A percentile compares a stretch with the other conserved stretches of the same genome.
These are phyloP conservation scores for Diaphora mendica DNA, from an alignment of 2,888 invertebrate species.

Conservation along the genomic window DNA sequence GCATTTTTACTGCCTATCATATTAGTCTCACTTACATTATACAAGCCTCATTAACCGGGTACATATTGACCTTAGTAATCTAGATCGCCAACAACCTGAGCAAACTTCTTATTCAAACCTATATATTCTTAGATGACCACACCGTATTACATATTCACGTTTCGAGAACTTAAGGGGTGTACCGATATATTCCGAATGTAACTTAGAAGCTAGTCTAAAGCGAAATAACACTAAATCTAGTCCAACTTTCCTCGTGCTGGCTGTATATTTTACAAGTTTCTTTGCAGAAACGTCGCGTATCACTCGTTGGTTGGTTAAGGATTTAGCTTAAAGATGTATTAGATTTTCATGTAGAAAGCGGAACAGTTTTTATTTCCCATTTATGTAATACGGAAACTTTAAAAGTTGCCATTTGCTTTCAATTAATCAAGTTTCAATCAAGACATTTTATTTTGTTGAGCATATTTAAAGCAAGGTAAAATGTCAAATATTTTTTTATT, in stretches of 20 bases:
- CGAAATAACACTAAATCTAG: conserved; percentile 58
- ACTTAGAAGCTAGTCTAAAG: conserved; percentile 49
- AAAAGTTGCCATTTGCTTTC: no score
- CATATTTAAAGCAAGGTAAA: background rate
- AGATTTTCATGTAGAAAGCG: conserved; percentile 10
- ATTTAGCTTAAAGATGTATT: conserved; percentile 39
- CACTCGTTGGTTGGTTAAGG: conserved; percentile 35
- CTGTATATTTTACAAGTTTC: conserved; percentile 55
- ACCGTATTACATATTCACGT: conserved; percentile 7
- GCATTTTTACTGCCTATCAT: no score
- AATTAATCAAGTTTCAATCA: background rate
- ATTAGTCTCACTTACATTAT: no score
- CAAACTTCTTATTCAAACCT: background rate
- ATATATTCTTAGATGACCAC: conserved; percentile 6
- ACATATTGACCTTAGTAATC: background rate
- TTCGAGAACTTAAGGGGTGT: conserved; percentile 29
- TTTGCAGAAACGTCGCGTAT: conserved; percentile 42
- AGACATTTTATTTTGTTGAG: background rate
- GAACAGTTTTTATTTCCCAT: background rate
- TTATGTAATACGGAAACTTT: no score
- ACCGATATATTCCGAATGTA: conserved; percentile 55
- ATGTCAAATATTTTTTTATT: background rate
- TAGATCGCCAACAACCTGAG: background rate
- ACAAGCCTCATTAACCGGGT: no score
- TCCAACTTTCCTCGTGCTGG: conserved; percentile 51